A percentile compares a stretch with the other conserved stretches of the same genome.
Conservation (phyloP, 2,113 vertebrate species). For the Mus spicilegus region DNA sequence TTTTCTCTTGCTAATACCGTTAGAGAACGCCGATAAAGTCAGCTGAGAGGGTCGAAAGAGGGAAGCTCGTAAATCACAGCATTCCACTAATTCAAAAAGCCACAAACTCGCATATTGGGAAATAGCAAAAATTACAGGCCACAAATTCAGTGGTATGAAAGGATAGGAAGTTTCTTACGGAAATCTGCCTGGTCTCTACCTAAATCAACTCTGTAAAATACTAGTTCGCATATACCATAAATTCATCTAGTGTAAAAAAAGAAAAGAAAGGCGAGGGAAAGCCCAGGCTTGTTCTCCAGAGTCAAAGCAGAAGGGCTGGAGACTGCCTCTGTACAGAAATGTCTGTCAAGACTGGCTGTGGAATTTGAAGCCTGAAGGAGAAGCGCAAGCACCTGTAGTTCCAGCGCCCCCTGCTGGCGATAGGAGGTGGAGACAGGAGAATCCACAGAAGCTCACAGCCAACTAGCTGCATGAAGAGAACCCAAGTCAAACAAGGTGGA, state of each 20-base stretch:
- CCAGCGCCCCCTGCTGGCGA: neutral
- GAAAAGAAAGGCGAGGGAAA: neutral
- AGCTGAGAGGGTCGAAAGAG: constrained; percentile 74
- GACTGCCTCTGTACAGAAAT: neutral
- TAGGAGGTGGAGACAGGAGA: neutral
- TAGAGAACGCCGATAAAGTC: constrained; percentile 82
- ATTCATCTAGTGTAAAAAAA: neutral
- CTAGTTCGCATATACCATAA: constrained; percentile 5
- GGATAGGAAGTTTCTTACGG: constrained; percentile 70
- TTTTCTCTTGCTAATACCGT: constrained; percentile 79
- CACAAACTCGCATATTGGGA: constrained; percentile 85
- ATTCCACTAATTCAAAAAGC: constrained; percentile 82
- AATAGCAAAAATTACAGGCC: constrained; percentile 84
- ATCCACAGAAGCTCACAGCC: neutral
- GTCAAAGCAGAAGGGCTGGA: neutral
- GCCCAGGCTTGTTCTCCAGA: neutral
- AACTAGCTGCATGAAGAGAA: too few species aligned
- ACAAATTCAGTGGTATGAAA: constrained; percentile 71
- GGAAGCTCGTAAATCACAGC: constrained; percentile 82
- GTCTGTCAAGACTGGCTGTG: accelerated
- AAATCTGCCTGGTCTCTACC: constrained; percentile 56
- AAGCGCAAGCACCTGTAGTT: neutral
- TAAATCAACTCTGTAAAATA: constrained; percentile 50
- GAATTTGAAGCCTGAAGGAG: neutral
- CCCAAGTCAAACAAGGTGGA: too few species aligned